Evolutionary conservation across 1,140 invertebrate species (phyloP).

Genomic region (Contarinia nasturtii): DNA sequence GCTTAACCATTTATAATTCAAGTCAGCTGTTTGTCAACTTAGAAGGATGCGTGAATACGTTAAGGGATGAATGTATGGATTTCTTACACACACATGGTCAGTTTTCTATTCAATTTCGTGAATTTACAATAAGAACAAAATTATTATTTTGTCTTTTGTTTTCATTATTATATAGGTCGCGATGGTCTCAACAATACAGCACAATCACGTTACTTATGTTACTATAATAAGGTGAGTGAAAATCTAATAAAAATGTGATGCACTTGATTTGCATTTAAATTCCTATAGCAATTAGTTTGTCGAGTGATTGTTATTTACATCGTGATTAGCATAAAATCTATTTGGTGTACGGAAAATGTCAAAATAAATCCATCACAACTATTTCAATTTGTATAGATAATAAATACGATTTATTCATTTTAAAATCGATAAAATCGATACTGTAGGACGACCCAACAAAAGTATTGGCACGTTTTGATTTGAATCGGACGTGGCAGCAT

Average conservation of each 20-base stretch:
- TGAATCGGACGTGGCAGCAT: slow-evolving; percentile 55
- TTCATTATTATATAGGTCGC: too few relatives aligned
- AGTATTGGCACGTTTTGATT: slow-evolving; percentile 45
- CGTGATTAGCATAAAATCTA: too few relatives aligned
- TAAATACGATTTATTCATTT: background rate
- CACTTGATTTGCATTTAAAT: too few relatives aligned
- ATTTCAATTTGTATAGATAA: too few relatives aligned
- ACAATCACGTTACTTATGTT: slow-evolving; percentile 72
- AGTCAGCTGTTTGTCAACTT: slow-evolving; percentile 66
- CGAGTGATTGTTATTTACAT: too few relatives aligned
- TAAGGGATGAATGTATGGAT: slow-evolving; percentile 68
- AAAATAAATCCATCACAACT: too few relatives aligned
- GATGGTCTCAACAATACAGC: slow-evolving; percentile 75
- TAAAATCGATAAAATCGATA: background rate
- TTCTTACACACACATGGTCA: slow-evolving; percentile 65
- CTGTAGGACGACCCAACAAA: background rate
- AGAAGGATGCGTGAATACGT: slow-evolving; percentile 74
- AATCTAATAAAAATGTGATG: too few relatives aligned
- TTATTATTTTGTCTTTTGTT: too few relatives aligned
- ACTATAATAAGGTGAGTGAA: slow-evolving; percentile 29
- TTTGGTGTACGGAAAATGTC: too few relatives aligned
- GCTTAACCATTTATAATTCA: slow-evolving; percentile 65
- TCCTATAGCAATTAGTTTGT: too few relatives aligned
- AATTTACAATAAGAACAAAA: too few relatives aligned
- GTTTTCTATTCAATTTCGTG: too few relatives aligned